Evolutionary conservation across 1,140 invertebrate species (phyloP).

Genomic region (Pachypeltis micranthus): DNA sequence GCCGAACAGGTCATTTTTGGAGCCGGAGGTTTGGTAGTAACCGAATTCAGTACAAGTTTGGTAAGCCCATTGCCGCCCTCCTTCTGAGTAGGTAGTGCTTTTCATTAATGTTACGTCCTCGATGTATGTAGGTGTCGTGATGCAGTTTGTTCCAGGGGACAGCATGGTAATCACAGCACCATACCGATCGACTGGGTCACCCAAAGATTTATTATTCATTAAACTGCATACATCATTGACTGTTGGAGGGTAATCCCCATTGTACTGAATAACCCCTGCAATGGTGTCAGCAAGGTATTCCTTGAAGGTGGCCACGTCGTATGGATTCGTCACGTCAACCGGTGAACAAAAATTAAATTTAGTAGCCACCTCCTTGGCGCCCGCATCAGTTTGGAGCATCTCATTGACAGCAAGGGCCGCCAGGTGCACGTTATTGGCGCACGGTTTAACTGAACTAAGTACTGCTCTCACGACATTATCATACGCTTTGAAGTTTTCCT

Average conservation of each 20-base stretch:
- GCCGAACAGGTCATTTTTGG: constrained; percentile 48
- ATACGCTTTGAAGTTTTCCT: constrained; percentile 72
- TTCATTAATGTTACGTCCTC: constrained; percentile 41
- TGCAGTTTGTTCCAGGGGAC: background rate
- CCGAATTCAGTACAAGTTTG: constrained; percentile 93
- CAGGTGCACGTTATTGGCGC: constrained; percentile 47
- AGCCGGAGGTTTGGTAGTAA: constrained; percentile 76
- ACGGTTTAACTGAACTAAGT: constrained; percentile 47
- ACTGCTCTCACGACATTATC: constrained; percentile 54
- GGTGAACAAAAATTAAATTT: constrained; percentile 60
- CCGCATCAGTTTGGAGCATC: constrained; percentile 34
- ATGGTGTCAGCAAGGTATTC: constrained; percentile 68
- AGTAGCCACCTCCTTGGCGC: constrained; percentile 31
- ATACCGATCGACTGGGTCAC: constrained; percentile 47
- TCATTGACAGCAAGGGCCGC: constrained; percentile 50
- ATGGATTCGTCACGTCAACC: constrained; percentile 46
- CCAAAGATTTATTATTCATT: constrained; percentile 49
- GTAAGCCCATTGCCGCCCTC: constrained; percentile 79
- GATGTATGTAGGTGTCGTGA: constrained; percentile 51
- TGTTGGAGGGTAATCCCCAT: constrained; percentile 67
- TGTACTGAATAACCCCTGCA: constrained; percentile 84
- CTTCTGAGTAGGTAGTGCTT: constrained; percentile 6
- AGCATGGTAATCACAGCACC: background rate
- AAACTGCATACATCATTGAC: constrained; percentile 38
- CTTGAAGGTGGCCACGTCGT: constrained; percentile 70